Conservation (phyloP, 2,797 vertebrate genomes). For the Microchirus variegatus region DNA sequence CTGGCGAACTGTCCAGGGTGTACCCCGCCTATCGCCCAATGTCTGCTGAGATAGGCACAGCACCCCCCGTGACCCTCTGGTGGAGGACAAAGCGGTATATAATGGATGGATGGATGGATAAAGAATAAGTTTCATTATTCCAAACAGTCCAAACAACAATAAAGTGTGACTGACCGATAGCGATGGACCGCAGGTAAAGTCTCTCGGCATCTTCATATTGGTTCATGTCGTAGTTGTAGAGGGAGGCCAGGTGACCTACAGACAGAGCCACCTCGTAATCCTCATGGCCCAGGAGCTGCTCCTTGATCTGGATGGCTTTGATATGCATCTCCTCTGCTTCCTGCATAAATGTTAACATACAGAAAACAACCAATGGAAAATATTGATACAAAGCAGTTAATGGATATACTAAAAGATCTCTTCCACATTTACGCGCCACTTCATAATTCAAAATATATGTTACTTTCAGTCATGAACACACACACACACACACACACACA, state of each 20-base stretch:
- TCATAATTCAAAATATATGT: too few species aligned
- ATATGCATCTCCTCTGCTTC: slow-evolving; percentile 99
- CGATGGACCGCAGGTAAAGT: slow-evolving; percentile 97
- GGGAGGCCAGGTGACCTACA: slow-evolving; percentile 96
- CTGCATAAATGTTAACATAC: slow-evolving; percentile 61
- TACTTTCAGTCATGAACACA: too few species aligned
- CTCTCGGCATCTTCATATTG: slow-evolving; percentile 98
- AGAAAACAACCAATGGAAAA: background rate
- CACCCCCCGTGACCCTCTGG: too few species aligned
- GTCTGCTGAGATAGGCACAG: too few species aligned
- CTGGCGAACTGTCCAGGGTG: too few species aligned
- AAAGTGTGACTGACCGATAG: slow-evolving; percentile 86
- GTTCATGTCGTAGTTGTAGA: slow-evolving; percentile 99
- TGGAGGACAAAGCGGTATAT: too few species aligned
- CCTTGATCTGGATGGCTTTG: slow-evolving; percentile 99
- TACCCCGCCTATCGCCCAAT: too few species aligned
- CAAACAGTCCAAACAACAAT: too few species aligned
- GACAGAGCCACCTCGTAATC: slow-evolving; percentile 99
- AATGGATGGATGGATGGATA: too few species aligned
- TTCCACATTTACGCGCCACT: too few species aligned
- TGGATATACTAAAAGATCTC: background rate
- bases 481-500: slow-evolving; percentile 75
- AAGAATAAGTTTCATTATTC: too few species aligned
- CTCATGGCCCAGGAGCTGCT: slow-evolving; percentile 98
- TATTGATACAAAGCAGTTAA: background rate